Conservation (phyloP, 2,113 vertebrate genomes). For the Hippocampus guttulatus region DNA sequence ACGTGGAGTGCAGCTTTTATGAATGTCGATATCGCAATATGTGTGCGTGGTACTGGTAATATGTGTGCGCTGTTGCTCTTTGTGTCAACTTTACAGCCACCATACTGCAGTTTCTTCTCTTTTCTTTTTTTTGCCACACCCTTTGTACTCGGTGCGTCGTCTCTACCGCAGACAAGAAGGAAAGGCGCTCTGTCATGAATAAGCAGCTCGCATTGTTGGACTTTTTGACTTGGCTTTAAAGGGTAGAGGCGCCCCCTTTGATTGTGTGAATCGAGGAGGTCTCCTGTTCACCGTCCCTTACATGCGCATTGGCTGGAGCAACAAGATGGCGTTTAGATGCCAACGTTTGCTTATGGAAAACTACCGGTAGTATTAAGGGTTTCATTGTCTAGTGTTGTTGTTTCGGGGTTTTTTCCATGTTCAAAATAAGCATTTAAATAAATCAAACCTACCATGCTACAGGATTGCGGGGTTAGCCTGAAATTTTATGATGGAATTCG, state of each 20-base stretch:
- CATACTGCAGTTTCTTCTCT: constrained; percentile 39
- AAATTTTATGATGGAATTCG: too few relatives aligned
- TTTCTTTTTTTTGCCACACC: constrained; percentile 50
- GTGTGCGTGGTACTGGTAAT: neutral
- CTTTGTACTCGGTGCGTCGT: constrained; percentile 34
- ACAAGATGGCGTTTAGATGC: constrained; percentile 54
- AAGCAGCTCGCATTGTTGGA: constrained; percentile 26
- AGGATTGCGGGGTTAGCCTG: too few relatives aligned
- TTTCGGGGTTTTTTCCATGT: neutral
- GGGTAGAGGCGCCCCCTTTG: neutral
- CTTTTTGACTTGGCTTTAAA: constrained; percentile 34
- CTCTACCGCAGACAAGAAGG: constrained; percentile 34
- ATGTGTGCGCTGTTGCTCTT: neutral
- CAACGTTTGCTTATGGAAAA: neutral
- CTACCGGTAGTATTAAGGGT: neutral
- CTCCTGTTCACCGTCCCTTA: constrained; percentile 21
- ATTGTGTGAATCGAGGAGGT: constrained; percentile 18
- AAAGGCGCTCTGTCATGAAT: constrained; percentile 38
- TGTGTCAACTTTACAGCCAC: constrained; percentile 22
- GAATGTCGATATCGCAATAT: neutral
- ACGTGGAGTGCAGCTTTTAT: neutral
- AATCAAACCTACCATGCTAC: neutral
- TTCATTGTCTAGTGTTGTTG: neutral
- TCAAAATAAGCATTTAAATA: neutral
- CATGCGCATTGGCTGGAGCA: constrained; percentile 68